phyloP scores from a whole-genome alignment of 2,113 vertebrate species.

The Origma solitaria region DNA sequence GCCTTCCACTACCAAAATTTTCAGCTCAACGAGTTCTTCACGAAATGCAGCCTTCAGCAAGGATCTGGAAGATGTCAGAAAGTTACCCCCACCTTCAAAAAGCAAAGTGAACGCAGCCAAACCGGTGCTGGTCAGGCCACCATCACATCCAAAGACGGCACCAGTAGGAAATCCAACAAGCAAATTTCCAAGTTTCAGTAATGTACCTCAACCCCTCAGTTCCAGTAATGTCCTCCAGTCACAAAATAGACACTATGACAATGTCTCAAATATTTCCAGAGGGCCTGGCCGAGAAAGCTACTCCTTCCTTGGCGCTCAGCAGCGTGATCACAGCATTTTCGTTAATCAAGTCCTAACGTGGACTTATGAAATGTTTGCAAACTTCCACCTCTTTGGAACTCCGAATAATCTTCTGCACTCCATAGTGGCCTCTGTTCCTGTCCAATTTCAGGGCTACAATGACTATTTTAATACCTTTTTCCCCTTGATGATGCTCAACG shows the following conservation, averaged over 20 bases:
- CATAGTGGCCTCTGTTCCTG: conserved; percentile 70
- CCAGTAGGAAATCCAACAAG: neutral
- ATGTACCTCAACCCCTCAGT: neutral
- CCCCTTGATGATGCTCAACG: conserved; percentile 79
- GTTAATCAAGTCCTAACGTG: conserved; percentile 75
- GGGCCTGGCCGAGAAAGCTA: neutral
- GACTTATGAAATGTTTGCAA: conserved; percentile 76
- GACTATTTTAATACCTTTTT: conserved; percentile 80
- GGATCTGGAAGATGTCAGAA: conserved; percentile 65
- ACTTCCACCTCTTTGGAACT: conserved; percentile 63
- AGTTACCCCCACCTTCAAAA: conserved; percentile 20
- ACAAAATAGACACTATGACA: neutral
- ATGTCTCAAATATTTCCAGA: neutral
- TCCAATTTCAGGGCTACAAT: conserved; percentile 64
- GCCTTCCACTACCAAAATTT: conserved; percentile 77
- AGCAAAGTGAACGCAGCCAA: conserved; percentile 25
- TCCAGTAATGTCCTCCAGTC: neutral
- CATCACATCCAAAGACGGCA: rapidly evolving
- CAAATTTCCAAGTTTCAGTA: neutral
- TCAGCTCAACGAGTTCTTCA: conserved; percentile 69
- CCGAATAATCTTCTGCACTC: conserved; percentile 67
- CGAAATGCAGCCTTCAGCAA: conserved; percentile 74
- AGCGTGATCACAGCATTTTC: conserved; percentile 56
- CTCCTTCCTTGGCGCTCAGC: neutral
- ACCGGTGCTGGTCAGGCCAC: neutral